Conservation (phyloP, 1,140 invertebrate species). For the Ceratosolen solmsi region DNA sequence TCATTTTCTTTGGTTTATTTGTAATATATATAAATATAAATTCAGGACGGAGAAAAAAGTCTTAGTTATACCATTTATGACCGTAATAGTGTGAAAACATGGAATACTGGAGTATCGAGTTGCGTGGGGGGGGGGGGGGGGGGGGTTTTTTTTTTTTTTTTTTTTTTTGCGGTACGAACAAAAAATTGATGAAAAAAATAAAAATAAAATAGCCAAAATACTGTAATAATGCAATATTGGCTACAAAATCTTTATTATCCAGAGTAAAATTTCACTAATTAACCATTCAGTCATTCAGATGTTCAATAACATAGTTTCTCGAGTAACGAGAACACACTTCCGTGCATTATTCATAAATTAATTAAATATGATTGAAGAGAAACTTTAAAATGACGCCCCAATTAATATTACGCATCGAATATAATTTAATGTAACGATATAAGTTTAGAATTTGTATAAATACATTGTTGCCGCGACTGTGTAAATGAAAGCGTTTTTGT, state of each 20-base stretch:
- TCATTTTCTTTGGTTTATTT: constrained; percentile 26
- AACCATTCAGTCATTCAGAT: constrained; percentile 48
- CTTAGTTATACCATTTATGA: too few species aligned
- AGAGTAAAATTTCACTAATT: constrained; percentile 56
- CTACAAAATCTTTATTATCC: constrained; percentile 54
- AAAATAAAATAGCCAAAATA: too few species aligned
- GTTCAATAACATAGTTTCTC: neutral
- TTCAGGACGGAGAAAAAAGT: neutral
- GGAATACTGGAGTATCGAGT: too few species aligned
- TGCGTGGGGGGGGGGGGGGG: too few species aligned
- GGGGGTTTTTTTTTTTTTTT: too few species aligned
- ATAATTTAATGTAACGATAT: neutral
- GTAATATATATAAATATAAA: constrained; percentile 12
- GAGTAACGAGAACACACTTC: neutral
- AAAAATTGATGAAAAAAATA: too few species aligned
- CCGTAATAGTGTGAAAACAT: too few species aligned
- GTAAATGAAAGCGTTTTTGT: neutral
- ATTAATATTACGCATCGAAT: constrained; percentile 27
- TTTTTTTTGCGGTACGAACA: too few species aligned
- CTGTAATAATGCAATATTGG: neutral
- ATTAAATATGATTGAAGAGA: neutral
- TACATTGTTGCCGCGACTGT: neutral
- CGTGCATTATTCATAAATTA: constrained; percentile 26
- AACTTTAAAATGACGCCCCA: constrained; percentile 12
- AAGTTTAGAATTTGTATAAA: neutral